phyloP scores from a whole-genome alignment of 2,113 vertebrate species.

The Fulmarus glacialis region DNA sequence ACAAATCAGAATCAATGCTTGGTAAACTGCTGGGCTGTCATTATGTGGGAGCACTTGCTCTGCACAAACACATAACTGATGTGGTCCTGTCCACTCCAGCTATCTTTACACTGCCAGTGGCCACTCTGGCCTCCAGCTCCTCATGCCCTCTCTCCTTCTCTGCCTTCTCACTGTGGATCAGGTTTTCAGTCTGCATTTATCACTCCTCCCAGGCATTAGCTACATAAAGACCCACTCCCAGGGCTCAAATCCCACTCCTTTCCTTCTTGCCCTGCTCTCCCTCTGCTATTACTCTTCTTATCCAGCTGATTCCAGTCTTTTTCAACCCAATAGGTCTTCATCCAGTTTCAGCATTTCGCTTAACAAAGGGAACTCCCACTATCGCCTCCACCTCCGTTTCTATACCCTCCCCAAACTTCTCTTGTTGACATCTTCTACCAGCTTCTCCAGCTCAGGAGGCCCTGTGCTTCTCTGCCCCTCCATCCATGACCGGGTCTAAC shows the following conservation, averaged over 20 bases:
- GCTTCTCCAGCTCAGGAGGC: neutral
- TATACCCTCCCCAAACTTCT: neutral
- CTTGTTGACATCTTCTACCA: neutral
- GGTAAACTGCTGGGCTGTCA: neutral
- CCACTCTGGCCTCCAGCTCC: rapidly evolving
- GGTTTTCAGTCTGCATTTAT: neutral
- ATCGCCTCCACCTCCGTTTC: neutral
- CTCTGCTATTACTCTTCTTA: neutral
- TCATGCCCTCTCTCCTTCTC: neutral
- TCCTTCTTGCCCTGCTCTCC: neutral
- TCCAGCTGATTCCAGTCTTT: neutral
- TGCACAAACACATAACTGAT: neutral
- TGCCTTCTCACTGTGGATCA: neutral
- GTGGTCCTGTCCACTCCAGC: neutral
- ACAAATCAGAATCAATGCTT: neutral
- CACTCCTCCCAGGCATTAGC: neutral
- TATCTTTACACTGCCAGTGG: neutral
- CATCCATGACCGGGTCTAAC: neutral
- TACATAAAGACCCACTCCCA: neutral
- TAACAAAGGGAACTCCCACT: neutral
- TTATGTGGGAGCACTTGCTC: neutral
- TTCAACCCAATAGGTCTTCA: neutral
- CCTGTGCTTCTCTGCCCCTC: neutral
- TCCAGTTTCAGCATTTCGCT: neutral
- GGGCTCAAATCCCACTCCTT: neutral